phyloP scores from a whole-genome alignment of 2,797 vertebrate genomes.

The Glossophaga mutica region DNA sequence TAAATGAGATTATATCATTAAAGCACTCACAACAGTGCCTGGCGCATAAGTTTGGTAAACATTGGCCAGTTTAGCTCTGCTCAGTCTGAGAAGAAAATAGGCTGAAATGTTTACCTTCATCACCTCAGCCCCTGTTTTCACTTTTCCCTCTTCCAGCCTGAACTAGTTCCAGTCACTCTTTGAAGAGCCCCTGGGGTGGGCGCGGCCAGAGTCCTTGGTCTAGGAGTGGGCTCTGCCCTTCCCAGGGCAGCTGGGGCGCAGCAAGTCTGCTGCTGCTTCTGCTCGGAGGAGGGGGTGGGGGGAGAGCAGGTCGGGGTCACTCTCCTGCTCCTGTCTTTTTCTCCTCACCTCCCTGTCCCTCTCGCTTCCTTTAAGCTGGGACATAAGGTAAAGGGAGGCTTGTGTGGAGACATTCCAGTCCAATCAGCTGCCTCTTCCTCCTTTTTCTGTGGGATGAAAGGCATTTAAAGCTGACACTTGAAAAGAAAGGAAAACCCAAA shows the following conservation, averaged over 20 bases:
- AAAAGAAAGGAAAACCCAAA: background rate
- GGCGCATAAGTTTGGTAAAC: background rate
- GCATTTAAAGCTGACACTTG: background rate
- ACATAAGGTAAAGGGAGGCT: background rate
- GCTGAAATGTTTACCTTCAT: background rate
- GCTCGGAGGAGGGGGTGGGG: background rate
- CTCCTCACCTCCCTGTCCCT: background rate
- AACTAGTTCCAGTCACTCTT: background rate
- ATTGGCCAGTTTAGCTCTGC: background rate
- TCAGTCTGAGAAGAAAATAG: background rate
- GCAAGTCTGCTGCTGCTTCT: background rate
- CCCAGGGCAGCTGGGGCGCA: background rate
- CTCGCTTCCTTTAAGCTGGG: background rate
- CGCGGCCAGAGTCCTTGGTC: background rate
- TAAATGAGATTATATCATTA: background rate
- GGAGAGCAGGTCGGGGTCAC: background rate
- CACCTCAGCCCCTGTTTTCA: background rate
- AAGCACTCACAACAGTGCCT: background rate
- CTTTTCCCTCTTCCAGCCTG: background rate
- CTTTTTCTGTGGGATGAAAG: background rate
- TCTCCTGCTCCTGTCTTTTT: background rate
- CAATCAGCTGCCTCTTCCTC: background rate
- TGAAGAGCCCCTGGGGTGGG: background rate
- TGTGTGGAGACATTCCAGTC: background rate
- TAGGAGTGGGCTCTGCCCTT: background rate